Conservation (phyloP, 2,888 invertebrate genomes). For the Agonopterix arenella region DNA sequence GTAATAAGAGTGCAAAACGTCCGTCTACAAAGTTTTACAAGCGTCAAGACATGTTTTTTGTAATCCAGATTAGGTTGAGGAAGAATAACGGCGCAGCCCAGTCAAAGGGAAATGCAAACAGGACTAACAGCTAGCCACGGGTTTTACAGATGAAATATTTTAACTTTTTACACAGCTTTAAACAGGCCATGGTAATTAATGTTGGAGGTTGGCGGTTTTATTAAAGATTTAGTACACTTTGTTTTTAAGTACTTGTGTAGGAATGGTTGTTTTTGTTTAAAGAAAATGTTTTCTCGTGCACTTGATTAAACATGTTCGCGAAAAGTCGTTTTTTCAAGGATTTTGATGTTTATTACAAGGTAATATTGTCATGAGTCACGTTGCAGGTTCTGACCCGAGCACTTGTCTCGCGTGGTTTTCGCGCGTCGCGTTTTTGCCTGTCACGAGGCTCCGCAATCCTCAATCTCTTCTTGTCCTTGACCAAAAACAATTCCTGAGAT, state of each 20-base stretch:
- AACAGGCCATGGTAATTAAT: conserved; percentile 13
- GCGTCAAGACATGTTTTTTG: conserved; percentile 40
- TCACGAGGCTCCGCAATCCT: no score
- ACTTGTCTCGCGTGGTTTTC: no score
- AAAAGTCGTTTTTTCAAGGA: no score
- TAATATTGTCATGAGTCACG: no score
- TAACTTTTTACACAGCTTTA: conserved; percentile 14
- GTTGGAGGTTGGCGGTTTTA: conserved; percentile 4
- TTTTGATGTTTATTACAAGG: no score
- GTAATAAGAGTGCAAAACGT: background rate
- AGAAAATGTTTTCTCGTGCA: no score
- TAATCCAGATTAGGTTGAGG: conserved; percentile 46
- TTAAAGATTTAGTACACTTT: background rate
- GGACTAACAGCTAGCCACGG: conserved; percentile 8
- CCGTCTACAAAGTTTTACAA: conserved; percentile 17
- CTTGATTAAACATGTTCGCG: no score
- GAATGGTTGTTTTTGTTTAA: background rate
- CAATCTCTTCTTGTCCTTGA: no score
- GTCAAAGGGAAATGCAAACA: conserved; percentile 42
- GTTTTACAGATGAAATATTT: conserved; percentile 16
- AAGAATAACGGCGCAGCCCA: conserved; percentile 39
- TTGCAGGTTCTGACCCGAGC: no score
- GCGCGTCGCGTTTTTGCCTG: no score
- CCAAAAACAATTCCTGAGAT: no score
- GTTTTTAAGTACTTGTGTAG: background rate